Evolutionary conservation across 2,113 vertebrate species (phyloP), one percentile per base, ranked within the genome.

Genomic region (Microcebus lehilahytsara): DNA sequence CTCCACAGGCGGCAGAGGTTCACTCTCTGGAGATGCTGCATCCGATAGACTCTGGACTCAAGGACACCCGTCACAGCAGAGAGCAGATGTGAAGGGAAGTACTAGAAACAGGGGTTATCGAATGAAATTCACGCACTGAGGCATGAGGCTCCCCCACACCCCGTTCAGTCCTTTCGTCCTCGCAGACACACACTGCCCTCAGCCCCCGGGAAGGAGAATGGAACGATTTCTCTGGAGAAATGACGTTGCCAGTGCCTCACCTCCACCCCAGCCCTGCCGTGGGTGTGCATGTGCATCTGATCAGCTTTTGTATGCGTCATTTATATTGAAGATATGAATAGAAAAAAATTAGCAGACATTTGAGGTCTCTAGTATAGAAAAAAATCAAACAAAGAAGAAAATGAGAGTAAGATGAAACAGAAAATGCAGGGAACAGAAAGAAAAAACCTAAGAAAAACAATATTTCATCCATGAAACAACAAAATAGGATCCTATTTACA

Each of bases 281-380:
- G 3, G 16, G 7, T 42, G 62, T 20, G 17, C 25, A 22, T 5
- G 17, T 16, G 14, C 56, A 74, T 40, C 56, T 42, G 25, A 60
- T 49, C 37, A 34, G 71, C 16, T 71, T 77, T 85, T 74, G 81
- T 77, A 11, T 34, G 13, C n/a, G 3, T 64, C 40, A 6, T 66
- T 94, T 37, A 72, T 49, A 90, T 83, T 85, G 85, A 69, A 90
- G 72, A 34, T 91, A 58, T 66, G 34, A 96, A 67, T n/a, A 95
- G 46, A 93, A 93, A 86, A 89, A 17, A 91, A 74, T 64, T 51
- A 89, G 46, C 32, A 79, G 79, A 90, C 2, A 58, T 74, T 86
- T 86, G 32, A 92, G 19, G 6, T 75, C 34, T 78, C 14, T 75
- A 22, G 56, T n/a, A 20, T 30, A 88, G 53, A 87, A 92, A 58